Base-by-base conservation (phyloP, 2,797 vertebrate species). In the Apogon hyalosoma region DNA sequence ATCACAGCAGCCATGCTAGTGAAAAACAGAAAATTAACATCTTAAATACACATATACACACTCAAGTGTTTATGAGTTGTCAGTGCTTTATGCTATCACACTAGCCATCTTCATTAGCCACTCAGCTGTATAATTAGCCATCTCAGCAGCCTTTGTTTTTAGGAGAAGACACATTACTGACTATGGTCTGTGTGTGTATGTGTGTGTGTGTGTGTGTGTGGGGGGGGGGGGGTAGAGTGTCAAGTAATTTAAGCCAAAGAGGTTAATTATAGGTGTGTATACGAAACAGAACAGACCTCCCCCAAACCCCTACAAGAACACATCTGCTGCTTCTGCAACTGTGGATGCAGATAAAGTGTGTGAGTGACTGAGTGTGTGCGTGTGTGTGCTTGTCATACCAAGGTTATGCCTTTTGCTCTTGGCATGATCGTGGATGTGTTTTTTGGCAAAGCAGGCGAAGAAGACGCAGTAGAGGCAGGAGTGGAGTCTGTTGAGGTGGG, bases 381-480 rank as follows among this genome's bases (percentile, higher is more conserved):
- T 39, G 69, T 28, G 52, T 21, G 21, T 33, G 18, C 2, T 4
- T 7, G 7, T 56, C 95, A 92, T 94, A 99, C 98, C 97, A 86
- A 99, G 93, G 87, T 98, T 97, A 92, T 99, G 98, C 88, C 97
- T 94, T 83, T 98, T 99, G 86, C 94, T 95, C 94, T 98, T 98
- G 53, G 97, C 97, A 45, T 99, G 98, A 60, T 99, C 98, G 43
- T 99, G 98, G 88, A 99, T 99, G 87, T 99, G 98, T 90, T 98
- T 98, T 95, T 98, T 98, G 76, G 96, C 95, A 82, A 99, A 99
- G 89, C 97, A 99, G 92, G 96, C 98, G 42, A 99, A 99, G 94
- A 97, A 99, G 85, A 99, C 96, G 68, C 98, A 98, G 92, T 98
- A 96, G 73, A 99, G 96, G 92, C 98, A 99, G 85, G 98, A 99